A percentile compares a stretch with the other conserved stretches of the same genome.
Conservation (phyloP, 2,113 vertebrate species). For the Perccottus glenii region DNA sequence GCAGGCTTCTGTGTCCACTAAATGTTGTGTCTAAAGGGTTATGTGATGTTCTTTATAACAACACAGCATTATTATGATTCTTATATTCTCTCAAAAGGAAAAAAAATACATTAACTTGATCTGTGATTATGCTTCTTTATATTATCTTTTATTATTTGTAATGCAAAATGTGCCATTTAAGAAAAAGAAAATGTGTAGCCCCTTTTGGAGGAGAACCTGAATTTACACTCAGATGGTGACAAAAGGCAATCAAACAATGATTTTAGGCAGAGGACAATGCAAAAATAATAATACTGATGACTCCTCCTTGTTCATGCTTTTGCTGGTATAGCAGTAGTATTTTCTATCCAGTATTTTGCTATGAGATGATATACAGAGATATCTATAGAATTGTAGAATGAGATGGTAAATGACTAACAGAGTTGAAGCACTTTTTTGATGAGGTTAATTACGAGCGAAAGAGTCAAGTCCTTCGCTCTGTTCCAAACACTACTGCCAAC, state of each 20-base stretch:
- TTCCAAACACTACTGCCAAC: constrained; percentile 69
- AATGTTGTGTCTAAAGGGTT: constrained; percentile 82
- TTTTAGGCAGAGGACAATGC: constrained; percentile 59
- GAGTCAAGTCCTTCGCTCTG: constrained; percentile 25
- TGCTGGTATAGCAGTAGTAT: constrained; percentile 72
- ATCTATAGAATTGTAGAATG: constrained; percentile 79
- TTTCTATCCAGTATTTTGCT: constrained; percentile 80
- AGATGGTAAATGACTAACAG: constrained; percentile 76
- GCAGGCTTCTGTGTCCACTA: constrained; percentile 84
- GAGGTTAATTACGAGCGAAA: constrained; percentile 58
- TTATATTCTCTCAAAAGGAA: constrained; percentile 69
- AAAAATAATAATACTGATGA: constrained; percentile 54
- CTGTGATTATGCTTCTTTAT: constrained; percentile 78
- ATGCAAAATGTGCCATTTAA: constrained; percentile 78
- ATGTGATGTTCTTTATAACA: constrained; percentile 79
- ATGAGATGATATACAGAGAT: constrained; percentile 76
- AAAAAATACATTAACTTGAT: constrained; percentile 76
- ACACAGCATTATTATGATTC: constrained; percentile 77
- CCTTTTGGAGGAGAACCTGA: constrained; percentile 61
- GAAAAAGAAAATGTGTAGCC: constrained; percentile 57
- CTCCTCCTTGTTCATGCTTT: constrained; percentile 68
- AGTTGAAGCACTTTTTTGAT: constrained; percentile 84
- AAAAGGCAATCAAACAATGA: constrained; percentile 44
- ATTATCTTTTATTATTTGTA: constrained; percentile 72
- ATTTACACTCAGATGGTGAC: constrained; percentile 67